Conservation (phyloP, 2,113 vertebrate species). For the Hirundichthys speculiger region DNA sequence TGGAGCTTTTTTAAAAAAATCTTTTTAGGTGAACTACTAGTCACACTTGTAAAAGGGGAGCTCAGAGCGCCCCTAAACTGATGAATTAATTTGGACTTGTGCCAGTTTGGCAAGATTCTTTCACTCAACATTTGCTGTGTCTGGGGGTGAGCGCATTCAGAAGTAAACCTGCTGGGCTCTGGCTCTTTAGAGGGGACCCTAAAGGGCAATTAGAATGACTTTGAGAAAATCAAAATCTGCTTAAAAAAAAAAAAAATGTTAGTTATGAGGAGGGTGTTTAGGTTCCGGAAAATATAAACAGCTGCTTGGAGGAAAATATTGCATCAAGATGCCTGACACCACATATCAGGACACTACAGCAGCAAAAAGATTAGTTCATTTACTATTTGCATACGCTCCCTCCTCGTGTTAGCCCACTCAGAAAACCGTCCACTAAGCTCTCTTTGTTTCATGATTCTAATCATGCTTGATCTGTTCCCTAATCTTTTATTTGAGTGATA, state of each 20-base stretch:
- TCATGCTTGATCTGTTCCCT: conserved; percentile 69
- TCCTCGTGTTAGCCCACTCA: conserved; percentile 44
- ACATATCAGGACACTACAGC: background rate
- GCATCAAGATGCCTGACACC: too few species aligned
- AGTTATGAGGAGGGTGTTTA: background rate
- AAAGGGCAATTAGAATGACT: conserved; percentile 56
- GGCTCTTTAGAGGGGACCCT: conserved; percentile 38
- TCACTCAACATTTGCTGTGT: conserved; percentile 67
- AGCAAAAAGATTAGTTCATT: background rate
- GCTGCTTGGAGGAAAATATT: background rate
- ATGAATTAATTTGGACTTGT: conserved; percentile 68
- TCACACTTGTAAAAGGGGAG: conserved; percentile 62
- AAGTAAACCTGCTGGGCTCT: conserved; percentile 67
- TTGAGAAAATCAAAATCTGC: conserved; percentile 19
- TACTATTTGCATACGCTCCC: background rate
- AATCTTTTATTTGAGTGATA: conserved; percentile 66
- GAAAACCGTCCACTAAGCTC: conserved; percentile 52
- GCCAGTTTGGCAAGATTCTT: conserved; percentile 71
- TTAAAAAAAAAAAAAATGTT: background rate
- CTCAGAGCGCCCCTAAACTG: conserved; percentile 53
- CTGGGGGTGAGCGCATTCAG: conserved; percentile 68
- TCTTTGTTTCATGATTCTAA: conserved; percentile 59
- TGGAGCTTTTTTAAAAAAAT: conserved; percentile 64
- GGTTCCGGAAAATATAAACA: background rate
- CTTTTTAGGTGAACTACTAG: conserved; percentile 59